Evolutionary conservation across 53 echinoderm and acorn worm genomes (phyloP), one percentile per base, ranked within the genome.

Genomic region (Mesocentrotus franciscanus): DNA sequence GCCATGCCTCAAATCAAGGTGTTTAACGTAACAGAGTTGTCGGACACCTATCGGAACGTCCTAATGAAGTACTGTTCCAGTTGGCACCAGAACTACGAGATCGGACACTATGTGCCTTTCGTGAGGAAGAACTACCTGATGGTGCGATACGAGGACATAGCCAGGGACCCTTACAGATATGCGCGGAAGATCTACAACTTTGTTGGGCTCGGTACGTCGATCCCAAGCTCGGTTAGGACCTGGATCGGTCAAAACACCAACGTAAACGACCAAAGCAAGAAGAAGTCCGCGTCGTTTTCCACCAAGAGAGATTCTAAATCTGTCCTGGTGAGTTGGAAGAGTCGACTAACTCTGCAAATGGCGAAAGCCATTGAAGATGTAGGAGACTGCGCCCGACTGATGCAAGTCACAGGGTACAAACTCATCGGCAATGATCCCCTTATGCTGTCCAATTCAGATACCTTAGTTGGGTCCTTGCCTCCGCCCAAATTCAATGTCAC

Each of bases 101-200:
- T 96, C 83, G 97, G 97, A 8, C 96, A 96, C 30, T 96, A 95
- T 58, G 78, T 96, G 56, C 92, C 95, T 8, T 90, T 58, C 57
- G 61, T 97, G 42, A 76, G 90, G 2, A 84, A 95, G 24, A 97
- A 97, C 81, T 97, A 97, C 83, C 85, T 96, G 36, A 66, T 95
- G 79, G 92, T 97, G 4, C 57, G 97, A 36, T 97, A 97, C 90
- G 97, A 97, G 71, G 97, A 97, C 93, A 56, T 97, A 49, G 97
- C 97, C 8, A 74, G 78, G 24, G 92, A 97, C 11, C 96, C 97
- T 8, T 62, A 85, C 26, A 32, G 75, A 9, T 68, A 30, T 29
- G 95, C 95, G 2, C 56, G 81, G 20, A 76, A 92, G 55, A 89
- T 96, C 60, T 97, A 97, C 93, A 83, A 78, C 10, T 95, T 92